Evolutionary conservation across 2,888 invertebrate species (phyloP).

Genomic region (Lasioglossum vierecki): DNA sequence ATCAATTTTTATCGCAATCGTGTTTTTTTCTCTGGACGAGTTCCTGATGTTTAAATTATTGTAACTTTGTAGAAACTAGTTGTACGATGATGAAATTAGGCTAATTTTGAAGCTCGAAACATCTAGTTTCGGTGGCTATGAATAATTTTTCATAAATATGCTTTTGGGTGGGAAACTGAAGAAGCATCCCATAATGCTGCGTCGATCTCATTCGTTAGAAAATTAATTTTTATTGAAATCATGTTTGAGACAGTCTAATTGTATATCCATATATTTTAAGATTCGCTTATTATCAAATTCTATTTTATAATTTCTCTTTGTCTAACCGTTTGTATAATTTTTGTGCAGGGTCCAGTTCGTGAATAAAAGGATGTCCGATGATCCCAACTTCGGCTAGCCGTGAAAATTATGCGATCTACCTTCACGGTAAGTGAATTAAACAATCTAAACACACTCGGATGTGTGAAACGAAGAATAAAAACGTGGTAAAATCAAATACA

Average conservation of each 20-base stretch:
- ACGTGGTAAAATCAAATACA: background rate
- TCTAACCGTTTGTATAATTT: background rate
- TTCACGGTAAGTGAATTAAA: conserved; percentile 18
- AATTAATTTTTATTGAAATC: too few species aligned
- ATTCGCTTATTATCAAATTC: background rate
- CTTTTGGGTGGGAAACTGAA: background rate
- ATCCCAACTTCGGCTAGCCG: conserved; percentile 16
- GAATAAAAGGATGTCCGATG: conserved; percentile 29
- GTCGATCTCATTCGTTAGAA: too few species aligned
- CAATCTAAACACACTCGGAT: background rate
- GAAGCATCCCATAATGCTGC: too few species aligned
- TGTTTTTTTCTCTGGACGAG: background rate
- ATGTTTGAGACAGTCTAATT: too few species aligned
- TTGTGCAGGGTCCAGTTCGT: conserved; percentile 18
- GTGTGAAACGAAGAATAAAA: background rate
- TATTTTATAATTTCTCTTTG: background rate
- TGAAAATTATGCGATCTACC: conserved; percentile 31
- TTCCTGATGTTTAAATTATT: background rate
- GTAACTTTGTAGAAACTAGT: background rate
- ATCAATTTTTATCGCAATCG: too few species aligned
- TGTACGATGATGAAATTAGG: background rate
- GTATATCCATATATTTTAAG: background rate
- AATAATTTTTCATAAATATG: background rate
- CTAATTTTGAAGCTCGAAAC: background rate
- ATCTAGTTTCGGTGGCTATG: rapidly evolving